phyloP scores from a whole-genome alignment of 2,797 vertebrate species.

The Otus scops region DNA sequence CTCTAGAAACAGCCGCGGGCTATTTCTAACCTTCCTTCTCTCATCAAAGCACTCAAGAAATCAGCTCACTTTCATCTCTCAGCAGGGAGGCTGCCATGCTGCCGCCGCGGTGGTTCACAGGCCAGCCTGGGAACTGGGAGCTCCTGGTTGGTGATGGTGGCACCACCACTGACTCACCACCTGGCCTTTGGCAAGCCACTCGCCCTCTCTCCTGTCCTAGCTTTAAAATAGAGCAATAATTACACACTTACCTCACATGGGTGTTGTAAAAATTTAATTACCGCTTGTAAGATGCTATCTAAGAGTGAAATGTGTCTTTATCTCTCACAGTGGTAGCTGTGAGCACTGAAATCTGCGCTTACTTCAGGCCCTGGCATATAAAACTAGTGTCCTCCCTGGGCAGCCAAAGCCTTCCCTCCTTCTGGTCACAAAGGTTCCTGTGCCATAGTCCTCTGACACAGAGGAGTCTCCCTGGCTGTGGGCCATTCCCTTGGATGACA shows the following conservation, averaged over 20 bases:
- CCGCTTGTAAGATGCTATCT: neutral
- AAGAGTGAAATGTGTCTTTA: neutral
- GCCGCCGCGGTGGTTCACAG: fast-evolving
- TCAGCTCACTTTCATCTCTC: slow-evolving; percentile 20
- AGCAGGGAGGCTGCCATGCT: neutral
- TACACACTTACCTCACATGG: neutral
- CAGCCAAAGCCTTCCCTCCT: neutral
- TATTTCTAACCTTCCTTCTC: slow-evolving; percentile 30
- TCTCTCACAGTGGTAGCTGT: neutral
- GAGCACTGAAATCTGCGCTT: neutral
- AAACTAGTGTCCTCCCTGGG: neutral
- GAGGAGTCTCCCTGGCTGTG: neutral
- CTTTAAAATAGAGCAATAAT: neutral
- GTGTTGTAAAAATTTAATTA: slow-evolving; percentile 42
- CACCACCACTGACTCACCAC: neutral
- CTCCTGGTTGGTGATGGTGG: neutral
- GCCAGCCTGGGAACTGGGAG: neutral
- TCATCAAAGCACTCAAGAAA: slow-evolving; percentile 18
- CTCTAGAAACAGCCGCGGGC: neutral
- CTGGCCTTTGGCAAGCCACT: neutral
- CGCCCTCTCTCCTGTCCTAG: neutral
- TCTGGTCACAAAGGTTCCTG: neutral
- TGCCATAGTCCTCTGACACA: neutral
- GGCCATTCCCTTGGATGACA: neutral
- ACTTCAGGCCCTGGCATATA: neutral